Percentiles rank a stretch among this genome's conserved stretches.
Conservation (phyloP, 2,797 vertebrate species). For the Callimico goeldii region DNA sequence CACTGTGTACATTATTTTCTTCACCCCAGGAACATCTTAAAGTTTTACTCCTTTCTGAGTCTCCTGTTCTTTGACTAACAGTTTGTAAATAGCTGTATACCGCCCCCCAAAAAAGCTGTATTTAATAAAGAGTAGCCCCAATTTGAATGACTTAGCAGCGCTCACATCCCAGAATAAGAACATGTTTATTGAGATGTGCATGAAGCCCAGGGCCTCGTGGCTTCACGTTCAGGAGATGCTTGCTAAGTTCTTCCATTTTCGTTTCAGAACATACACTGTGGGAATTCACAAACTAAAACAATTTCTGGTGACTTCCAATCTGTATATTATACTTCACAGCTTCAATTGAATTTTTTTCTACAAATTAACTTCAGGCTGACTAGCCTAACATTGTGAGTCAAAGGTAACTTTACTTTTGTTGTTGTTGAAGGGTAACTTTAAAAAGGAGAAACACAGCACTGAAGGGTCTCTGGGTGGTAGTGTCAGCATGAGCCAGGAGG, state of each 20-base stretch:
- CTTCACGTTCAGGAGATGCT: not conserved
- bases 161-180: not conserved
- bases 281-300: not conserved
- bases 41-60: not conserved
- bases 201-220: not conserved
- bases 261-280: not conserved
- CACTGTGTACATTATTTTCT: not conserved
- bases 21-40: not conserved
- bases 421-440: not conserved
- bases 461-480: not conserved
- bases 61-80: not conserved
- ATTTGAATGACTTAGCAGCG: not conserved
- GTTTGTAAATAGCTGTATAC: not conserved
- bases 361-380: conserved; percentile 8
- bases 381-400: not conserved
- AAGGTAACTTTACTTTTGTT: not conserved
- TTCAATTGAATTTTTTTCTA: not conserved
- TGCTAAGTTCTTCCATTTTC: not conserved
- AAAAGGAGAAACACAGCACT: not conserved
- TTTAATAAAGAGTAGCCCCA: not conserved
- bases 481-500: accelerated
- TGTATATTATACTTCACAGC: not conserved
- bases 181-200: conserved; percentile 26
- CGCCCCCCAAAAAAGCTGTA: no score
- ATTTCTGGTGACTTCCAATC: not conserved